These are phyloP conservation scores for Mormoops blainvillei DNA, from an alignment of 2,113 vertebrate species.

Conservation along the genomic window DNA sequence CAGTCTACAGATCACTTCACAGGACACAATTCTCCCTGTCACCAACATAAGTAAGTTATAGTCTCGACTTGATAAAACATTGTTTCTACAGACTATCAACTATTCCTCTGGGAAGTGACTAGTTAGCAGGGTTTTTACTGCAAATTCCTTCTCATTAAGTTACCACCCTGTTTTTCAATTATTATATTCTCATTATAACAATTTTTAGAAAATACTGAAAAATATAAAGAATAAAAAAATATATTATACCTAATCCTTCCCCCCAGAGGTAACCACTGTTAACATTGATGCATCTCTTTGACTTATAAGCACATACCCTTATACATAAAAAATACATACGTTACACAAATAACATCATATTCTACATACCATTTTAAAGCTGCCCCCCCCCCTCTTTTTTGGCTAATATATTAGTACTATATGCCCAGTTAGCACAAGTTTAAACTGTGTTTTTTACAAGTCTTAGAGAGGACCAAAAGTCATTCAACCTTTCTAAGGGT, in stretches of 20 bases:
- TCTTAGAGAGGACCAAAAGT: neutral
- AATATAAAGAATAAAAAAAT: neutral
- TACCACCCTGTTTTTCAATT: neutral
- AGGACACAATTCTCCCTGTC: neutral
- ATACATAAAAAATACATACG: neutral
- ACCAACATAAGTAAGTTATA: neutral
- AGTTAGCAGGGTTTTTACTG: neutral
- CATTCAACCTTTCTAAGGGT: neutral
- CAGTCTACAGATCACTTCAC: neutral
- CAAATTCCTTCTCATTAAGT: slow-evolving; percentile 23
- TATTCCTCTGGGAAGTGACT: neutral
- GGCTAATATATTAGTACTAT: neutral
- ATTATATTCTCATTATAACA: neutral
- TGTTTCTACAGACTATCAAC: neutral
- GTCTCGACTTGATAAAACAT: neutral
- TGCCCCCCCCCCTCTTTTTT: neutral
- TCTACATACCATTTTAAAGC: neutral
- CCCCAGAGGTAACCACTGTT: neutral
- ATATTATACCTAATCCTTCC: neutral
- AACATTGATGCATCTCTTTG: neutral
- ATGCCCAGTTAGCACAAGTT: neutral
- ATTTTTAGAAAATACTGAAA: neutral
- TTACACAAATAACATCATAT: neutral
- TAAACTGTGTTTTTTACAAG: slow-evolving; percentile 19
- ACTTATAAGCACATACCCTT: neutral